A percentile compares a stretch with the other conserved stretches of the same genome.
phyloP scores from a whole-genome alignment of 37 sponge, comb jelly and placozoan species.

The Dysidea cf. avara region DNA sequence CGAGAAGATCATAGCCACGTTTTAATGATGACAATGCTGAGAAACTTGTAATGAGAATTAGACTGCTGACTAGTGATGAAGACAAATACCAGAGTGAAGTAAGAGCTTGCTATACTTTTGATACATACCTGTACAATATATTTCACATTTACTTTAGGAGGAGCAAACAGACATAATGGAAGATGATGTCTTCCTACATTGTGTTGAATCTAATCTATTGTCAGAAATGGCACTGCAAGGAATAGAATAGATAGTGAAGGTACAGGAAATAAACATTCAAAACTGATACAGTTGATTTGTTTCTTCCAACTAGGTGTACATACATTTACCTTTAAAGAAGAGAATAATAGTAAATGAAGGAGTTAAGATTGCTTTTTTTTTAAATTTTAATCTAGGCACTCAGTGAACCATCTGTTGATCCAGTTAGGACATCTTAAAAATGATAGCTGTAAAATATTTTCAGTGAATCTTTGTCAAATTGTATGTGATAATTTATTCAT shows the following conservation, averaged over 20 bases:
- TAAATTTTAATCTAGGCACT: slow-evolving; percentile 41
- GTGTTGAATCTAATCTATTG: slow-evolving; percentile 58
- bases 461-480: slow-evolving; percentile 46
- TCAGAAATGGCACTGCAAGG: slow-evolving; percentile 60
- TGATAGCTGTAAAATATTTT: slow-evolving; percentile 43
- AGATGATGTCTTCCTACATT: slow-evolving; percentile 52
- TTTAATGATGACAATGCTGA: slow-evolving; percentile 99
- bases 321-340: slow-evolving; percentile 62
- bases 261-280: neutral
- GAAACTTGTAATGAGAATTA: slow-evolving; percentile 94
- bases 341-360: slow-evolving; percentile 39
- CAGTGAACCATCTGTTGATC: slow-evolving; percentile 46
- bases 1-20: slow-evolving; percentile 91
- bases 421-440: slow-evolving; percentile 46
- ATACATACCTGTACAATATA: no score
- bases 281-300: no score
- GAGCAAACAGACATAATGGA: slow-evolving; percentile 52
- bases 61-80: slow-evolving; percentile 89
- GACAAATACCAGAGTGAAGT: slow-evolving; percentile 71
- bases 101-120: neutral
- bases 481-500: neutral
- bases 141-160: neutral
- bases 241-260: slow-evolving; percentile 44
- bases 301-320: slow-evolving; percentile 36
- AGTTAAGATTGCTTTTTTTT: slow-evolving; percentile 50